Conservation (phyloP, 1,140 invertebrate genomes). For the Zaprionus lachaisei region DNA sequence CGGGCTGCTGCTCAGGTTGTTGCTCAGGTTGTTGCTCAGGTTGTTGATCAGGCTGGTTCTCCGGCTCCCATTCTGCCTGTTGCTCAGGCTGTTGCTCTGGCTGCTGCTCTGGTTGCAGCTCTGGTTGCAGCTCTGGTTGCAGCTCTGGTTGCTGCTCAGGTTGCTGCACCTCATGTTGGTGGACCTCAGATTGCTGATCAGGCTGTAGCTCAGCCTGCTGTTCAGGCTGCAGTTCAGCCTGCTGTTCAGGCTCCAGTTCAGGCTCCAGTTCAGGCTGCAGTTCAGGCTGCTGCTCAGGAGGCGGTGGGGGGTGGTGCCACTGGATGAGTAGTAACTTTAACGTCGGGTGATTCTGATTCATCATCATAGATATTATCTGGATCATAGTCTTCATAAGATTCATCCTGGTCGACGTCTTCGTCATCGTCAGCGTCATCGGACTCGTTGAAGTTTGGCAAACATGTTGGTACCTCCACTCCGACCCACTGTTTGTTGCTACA, state of each 20-base stretch:
- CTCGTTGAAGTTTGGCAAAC: slow-evolving; percentile 57
- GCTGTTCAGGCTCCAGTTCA: neutral
- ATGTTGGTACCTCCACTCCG: slow-evolving; percentile 85
- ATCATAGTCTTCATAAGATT: slow-evolving; percentile 51
- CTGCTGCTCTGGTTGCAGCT: neutral
- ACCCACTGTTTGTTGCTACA: slow-evolving; percentile 86
- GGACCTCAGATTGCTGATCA: neutral
- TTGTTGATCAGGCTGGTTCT: neutral
- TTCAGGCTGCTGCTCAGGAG: neutral
- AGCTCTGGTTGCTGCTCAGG: slow-evolving; percentile 18
- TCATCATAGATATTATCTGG: slow-evolving; percentile 36
- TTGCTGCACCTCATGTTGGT: neutral
- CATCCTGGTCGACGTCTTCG: slow-evolving; percentile 23
- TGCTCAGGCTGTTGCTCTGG: neutral
- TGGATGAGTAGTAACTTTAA: neutral
- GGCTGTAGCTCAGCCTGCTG: neutral
- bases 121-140: neutral
- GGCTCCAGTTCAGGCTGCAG: neutral
- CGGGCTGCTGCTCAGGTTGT: neutral
- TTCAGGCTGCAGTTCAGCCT: neutral
- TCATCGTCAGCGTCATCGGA: slow-evolving; percentile 53
- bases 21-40: neutral
- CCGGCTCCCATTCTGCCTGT: neutral
- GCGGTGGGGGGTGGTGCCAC: slow-evolving; percentile 53
- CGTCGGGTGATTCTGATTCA: neutral